Base-by-base conservation (phyloP, 1,140 invertebrate species). In the Hydropsyche tenuis region DNA sequence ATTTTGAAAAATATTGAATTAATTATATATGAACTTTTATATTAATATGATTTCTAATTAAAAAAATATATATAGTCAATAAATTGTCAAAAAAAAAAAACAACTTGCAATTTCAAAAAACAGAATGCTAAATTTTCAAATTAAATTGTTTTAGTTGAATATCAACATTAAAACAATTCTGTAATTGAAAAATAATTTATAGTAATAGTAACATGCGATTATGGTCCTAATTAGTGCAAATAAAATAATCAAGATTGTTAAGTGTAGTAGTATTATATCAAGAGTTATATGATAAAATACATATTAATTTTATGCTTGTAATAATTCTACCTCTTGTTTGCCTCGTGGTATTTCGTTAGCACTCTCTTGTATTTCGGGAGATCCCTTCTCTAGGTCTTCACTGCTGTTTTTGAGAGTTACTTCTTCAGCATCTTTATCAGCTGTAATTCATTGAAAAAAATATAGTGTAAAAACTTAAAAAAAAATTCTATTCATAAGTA, bases 311-410 rank as follows among this genome's bases (percentile, higher is more conserved):
- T 73, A 75, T 71, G 70, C 65, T 77, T 77, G 46, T 70, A n/a
- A n/a, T n/a, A 75, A 45, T 48, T 77, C 76, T 77, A 77, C 76
- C 76, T 77, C 76, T 30, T 53, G 45, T 66, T 73, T 66, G n/a
- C 51, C 71, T 20, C 46, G 65, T 12, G 76, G 76, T 48, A 77
- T 77, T 62, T 77, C 76, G 51, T 77, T 77, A 3, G 66, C 65
- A 20, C 53, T 74, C 12, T 74, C 73, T 48, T 73, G 64, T n/a
- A 72, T 42, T 30, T 77, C 76, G 27, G 73, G 73, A 1, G 76
- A 77, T 62, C 68, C 48, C 5, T 66, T 71, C 18, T 74, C 73
- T 7, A 64, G 14, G 0, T 62, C 62, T 45, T 70, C 72, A 3
- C 51, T 73, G 3, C 27, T 12, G 20, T 37, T 37, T 20, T 69